Base-by-base conservation (phyloP, 2,888 invertebrate genomes). In the Xylophagus ater region DNA sequence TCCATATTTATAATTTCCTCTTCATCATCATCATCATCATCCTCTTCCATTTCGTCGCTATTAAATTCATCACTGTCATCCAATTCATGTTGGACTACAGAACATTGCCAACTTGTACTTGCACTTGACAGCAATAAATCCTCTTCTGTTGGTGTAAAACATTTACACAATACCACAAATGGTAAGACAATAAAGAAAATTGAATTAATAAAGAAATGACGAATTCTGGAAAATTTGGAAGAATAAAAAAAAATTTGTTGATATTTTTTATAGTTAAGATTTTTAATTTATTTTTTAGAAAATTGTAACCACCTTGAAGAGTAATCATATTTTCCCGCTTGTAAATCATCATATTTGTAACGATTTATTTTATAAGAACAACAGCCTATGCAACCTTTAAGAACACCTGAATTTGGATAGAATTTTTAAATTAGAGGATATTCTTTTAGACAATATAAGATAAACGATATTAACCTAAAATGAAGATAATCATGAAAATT, bases 331-430 rank as follows among this genome's bases (percentile, higher is more conserved):
- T 38, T 41, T 17, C 48, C 42, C 10, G 57, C 54, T 21, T 56
- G 55, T 34, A 59, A 41, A 20, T 52, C 49, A 31, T 53, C 43
- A 37, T 53, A 56, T 12, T 53, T 53, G 36, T 42, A 54, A 20
- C 42, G 41, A 39, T 48, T 51, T 9, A 57, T 42, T 14, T 18
- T 15, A 4, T 19, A 29, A 21, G 42, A 23, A 20, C 48, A 51
- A 12, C 52, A 29, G 7, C 58, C 58, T 4, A 54, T n/a, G 8
- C 50, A 12, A 5, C 53, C 58, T 43, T 59, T 59, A 13, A 53
- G 17, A 5, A 54, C 36, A 18, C 58, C 58, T 56, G 34, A 26
- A 40, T 34, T 37, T 47, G 42, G 23, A 41, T 26, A 23, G 40
- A 9, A 26, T 20, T 3, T 13, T 25, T 19, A 19, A 21, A 18